These are phyloP conservation scores for Ametastegia equiseti DNA, from an alignment of 2,888 invertebrate species.

Conservation along the genomic window DNA sequence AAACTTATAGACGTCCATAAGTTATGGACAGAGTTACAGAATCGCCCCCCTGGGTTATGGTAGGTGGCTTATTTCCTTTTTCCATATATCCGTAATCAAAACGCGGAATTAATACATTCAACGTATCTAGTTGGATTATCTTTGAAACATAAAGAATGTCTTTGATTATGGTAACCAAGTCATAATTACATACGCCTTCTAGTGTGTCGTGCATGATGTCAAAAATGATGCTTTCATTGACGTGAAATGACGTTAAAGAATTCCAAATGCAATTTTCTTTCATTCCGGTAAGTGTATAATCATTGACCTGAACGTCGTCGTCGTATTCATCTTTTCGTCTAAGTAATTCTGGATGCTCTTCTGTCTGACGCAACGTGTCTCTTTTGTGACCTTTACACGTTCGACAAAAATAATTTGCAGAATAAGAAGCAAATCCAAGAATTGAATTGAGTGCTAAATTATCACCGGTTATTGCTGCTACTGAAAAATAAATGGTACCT, in stretches of 20 bases:
- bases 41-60: not conserved
- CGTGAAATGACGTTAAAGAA: conserved; percentile 42
- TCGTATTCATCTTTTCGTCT: conserved; percentile 51
- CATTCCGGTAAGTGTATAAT: conserved; percentile 50
- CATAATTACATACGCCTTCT: not conserved
- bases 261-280: conserved; percentile 54
- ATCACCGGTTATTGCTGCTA: conserved; percentile 53
- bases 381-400: conserved; percentile 49
- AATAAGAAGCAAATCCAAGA: conserved; percentile 53
- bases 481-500: conserved; percentile 51
- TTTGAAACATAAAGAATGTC: conserved; percentile 44
- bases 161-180: conserved; percentile 38
- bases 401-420: conserved; percentile 53
- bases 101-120: not conserved
- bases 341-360: conserved; percentile 48
- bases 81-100: not conserved
- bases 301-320: conserved; percentile 41
- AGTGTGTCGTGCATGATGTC: not conserved
- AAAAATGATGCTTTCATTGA: not conserved
- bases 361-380: conserved; percentile 18
- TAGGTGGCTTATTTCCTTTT: not conserved
- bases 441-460: conserved; percentile 53
- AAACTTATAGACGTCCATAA: too few species aligned
- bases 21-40: too few species aligned
- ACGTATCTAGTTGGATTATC: not conserved